phyloP scores from a whole-genome alignment of 2,113 vertebrate species.

The Diphyllodes magnificus region DNA sequence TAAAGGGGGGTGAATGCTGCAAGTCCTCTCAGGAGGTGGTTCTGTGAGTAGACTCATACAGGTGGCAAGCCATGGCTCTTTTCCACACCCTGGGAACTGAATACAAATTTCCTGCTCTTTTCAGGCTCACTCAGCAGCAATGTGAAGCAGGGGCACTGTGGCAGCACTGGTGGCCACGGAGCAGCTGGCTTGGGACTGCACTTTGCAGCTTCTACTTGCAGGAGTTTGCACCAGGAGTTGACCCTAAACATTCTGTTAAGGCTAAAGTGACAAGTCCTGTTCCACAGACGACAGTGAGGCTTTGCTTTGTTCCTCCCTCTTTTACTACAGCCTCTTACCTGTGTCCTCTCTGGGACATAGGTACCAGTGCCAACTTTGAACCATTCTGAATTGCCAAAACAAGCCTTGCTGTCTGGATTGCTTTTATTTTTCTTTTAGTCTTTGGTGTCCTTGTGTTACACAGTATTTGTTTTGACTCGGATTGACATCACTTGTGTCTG shows the following conservation, averaged over 20 bases:
- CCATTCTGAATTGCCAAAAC: not conserved
- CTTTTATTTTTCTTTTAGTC: not conserved
- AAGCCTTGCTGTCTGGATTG: not conserved
- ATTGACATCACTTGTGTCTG: not conserved
- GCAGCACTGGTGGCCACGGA: not conserved
- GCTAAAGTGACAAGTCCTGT: not conserved
- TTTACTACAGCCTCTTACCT: not conserved
- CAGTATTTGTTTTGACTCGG: not conserved
- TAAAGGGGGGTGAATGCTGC: not conserved
- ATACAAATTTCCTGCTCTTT: not conserved
- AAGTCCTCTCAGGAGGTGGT: not conserved
- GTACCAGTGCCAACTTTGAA: not conserved
- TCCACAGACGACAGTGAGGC: not conserved
- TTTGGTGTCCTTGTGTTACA: not conserved
- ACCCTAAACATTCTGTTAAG: not conserved
- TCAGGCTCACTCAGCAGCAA: not conserved
- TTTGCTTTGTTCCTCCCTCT: not conserved
- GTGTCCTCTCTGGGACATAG: not conserved
- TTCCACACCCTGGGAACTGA: rapidly evolving
- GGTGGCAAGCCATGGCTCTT: not conserved
- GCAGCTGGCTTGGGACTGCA: not conserved
- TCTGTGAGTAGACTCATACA: not conserved
- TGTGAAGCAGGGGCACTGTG: not conserved
- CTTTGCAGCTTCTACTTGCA: not conserved
- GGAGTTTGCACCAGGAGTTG: not conserved